A percentile compares a stretch with the other conserved stretches of the same genome.
phyloP scores from a whole-genome alignment of 2,888 invertebrate genomes.

The Papilio elwesi region DNA sequence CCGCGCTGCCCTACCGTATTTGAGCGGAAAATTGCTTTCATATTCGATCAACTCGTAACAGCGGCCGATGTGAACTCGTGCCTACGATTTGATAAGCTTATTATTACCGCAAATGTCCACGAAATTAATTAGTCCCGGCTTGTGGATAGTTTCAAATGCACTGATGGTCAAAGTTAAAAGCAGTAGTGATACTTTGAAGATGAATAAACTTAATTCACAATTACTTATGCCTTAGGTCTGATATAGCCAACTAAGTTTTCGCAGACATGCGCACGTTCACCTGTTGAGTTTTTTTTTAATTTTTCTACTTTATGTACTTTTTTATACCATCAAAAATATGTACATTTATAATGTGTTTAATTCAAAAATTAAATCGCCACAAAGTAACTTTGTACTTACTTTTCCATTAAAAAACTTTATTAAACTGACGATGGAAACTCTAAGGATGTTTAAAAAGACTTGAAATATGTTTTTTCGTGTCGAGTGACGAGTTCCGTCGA shows the following conservation, averaged over 20 bases:
- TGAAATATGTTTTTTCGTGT: slow-evolving; percentile 10
- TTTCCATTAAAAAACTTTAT: neutral
- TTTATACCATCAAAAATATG: too few relatives aligned
- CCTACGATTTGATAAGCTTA: slow-evolving; percentile 80
- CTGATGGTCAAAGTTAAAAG: slow-evolving; percentile 28
- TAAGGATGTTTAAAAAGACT: slow-evolving; percentile 12
- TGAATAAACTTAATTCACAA: too few relatives aligned
- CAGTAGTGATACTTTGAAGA: slow-evolving; percentile 3
- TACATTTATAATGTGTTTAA: too few relatives aligned
- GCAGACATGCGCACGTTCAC: too few relatives aligned
- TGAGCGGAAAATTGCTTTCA: slow-evolving; percentile 57
- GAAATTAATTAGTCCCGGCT: slow-evolving; percentile 77
- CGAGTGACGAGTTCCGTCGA: slow-evolving; percentile 13
- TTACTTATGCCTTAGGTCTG: too few relatives aligned
- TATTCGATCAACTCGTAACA: slow-evolving; percentile 56
- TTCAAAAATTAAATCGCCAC: too few relatives aligned
- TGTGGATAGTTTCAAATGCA: slow-evolving; percentile 54
- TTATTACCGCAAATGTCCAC: slow-evolving; percentile 71
- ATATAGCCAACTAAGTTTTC: too few relatives aligned
- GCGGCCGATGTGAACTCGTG: slow-evolving; percentile 55
- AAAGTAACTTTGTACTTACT: too few relatives aligned
- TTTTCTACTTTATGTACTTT: too few relatives aligned
- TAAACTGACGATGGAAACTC: neutral
- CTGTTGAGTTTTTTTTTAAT: too few relatives aligned
- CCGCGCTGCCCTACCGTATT: slow-evolving; percentile 50